phyloP scores from a whole-genome alignment of 2,797 vertebrate genomes.

The Lagocephalus sceleratus region DNA sequence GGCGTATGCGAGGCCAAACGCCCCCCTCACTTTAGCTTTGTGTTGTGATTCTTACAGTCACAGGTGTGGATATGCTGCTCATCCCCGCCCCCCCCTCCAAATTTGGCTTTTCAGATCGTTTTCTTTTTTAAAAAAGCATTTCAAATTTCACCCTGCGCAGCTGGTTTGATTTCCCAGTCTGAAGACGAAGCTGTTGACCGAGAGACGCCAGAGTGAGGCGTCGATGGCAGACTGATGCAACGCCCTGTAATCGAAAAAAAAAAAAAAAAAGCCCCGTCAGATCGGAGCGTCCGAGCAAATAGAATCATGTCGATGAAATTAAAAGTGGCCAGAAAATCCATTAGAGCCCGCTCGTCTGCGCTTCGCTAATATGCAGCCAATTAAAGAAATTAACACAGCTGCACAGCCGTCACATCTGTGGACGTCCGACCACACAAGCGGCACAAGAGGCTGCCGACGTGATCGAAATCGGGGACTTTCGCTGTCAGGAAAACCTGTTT shows the following conservation, averaged over 20 bases:
- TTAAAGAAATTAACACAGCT: constrained; percentile 51
- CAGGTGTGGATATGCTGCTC: neutral
- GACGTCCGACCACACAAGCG: constrained; percentile 18
- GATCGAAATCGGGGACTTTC: constrained; percentile 1
- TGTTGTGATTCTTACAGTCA: too few relatives aligned
- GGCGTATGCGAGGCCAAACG: constrained; percentile 1
- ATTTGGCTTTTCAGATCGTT: neutral
- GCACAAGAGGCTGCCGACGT: constrained; percentile 37
- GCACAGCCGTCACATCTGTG: constrained; percentile 55
- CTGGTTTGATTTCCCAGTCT: constrained; percentile 1
- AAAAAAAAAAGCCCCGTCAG: neutral
- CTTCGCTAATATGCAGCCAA: constrained; percentile 35
- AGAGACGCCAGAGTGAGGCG: neutral
- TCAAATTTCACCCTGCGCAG: too few relatives aligned
- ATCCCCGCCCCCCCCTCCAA: too few relatives aligned
- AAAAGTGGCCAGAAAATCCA: constrained; percentile 37
- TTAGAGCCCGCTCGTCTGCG: constrained; percentile 26
- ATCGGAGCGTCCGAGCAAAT: constrained; percentile 27
- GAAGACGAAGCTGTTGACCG: constrained; percentile 14
- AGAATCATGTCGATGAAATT: constrained; percentile 20
- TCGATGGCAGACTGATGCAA: constrained; percentile 57
- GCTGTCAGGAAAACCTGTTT: too few relatives aligned
- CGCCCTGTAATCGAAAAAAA: constrained; percentile 45
- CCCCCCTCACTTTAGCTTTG: neutral
- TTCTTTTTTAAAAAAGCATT: too few relatives aligned